Evolutionary conservation across 2,888 invertebrate genomes (phyloP).

Genomic region (Plebejus anna): DNA sequence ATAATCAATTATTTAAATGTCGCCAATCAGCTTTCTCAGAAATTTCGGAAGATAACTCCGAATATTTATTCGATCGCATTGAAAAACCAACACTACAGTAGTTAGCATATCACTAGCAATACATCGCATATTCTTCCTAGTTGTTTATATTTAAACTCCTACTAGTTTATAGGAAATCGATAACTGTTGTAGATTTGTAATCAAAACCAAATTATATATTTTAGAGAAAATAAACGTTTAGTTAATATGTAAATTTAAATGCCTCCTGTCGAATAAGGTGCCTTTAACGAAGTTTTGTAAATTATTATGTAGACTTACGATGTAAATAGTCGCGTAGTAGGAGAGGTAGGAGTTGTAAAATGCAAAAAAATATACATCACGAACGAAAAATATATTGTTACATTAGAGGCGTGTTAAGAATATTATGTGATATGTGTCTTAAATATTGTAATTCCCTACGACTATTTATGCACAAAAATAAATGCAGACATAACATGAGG

Average conservation of each 20-base stretch:
- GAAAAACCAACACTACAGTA: constrained; percentile 60
- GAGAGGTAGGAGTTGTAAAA: constrained; percentile 67
- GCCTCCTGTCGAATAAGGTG: constrained; percentile 78
- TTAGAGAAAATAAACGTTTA: constrained; percentile 76
- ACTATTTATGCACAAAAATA: constrained; percentile 53
- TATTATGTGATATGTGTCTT: constrained; percentile 64
- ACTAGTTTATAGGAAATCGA: constrained; percentile 74
- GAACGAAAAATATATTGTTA: constrained; percentile 69
- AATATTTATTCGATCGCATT: constrained; percentile 44
- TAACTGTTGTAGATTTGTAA: constrained; percentile 76
- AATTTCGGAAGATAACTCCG: constrained; percentile 48
- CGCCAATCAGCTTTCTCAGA: constrained; percentile 65
- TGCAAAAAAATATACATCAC: constrained; percentile 29
- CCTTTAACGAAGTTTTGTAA: constrained; percentile 76
- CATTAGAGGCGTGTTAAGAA: constrained; percentile 77
- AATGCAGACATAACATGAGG: constrained; percentile 72
- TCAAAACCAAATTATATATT: constrained; percentile 79
- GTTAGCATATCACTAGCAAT: constrained; percentile 62
- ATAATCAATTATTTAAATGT: constrained; percentile 78
- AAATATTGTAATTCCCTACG: constrained; percentile 28
- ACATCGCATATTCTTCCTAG: constrained; percentile 77
- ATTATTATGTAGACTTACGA: constrained; percentile 73
- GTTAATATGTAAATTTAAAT: constrained; percentile 77
- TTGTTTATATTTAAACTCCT: constrained; percentile 78
- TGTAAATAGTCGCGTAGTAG: constrained; percentile 76